phyloP scores from a whole-genome alignment of 2,113 vertebrate species.

The Gnathonemus echidnorhynchus region DNA sequence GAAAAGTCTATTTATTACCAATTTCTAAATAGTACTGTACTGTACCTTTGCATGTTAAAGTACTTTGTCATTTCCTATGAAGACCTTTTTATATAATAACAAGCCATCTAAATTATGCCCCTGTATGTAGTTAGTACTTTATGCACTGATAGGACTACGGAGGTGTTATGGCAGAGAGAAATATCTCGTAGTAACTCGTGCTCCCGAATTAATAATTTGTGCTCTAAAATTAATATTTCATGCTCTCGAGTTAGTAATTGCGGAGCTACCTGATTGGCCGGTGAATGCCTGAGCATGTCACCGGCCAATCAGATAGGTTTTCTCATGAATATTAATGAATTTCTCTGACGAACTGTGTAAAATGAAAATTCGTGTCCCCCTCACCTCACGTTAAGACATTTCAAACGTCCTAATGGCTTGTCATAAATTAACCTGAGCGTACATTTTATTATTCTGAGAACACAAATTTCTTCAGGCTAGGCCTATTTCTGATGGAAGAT shows the following conservation, averaged over 20 bases:
- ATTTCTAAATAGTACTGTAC: neutral
- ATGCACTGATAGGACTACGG: too few relatives aligned
- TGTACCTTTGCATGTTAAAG: neutral
- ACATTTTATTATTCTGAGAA: constrained; percentile 14
- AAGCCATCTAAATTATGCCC: too few relatives aligned
- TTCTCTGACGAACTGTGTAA: too few relatives aligned
- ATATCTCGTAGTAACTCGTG: neutral
- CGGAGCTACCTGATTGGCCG: neutral
- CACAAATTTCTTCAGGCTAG: neutral
- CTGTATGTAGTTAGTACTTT: too few relatives aligned
- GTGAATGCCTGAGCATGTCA: neutral
- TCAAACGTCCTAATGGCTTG: neutral
- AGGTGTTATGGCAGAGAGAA: neutral
- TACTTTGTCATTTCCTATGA: neutral
- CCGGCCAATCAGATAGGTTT: too few relatives aligned
- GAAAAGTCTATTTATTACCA: neutral
- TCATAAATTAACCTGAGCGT: constrained; percentile 30
- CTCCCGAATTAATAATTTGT: neutral
- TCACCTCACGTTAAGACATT: too few relatives aligned
- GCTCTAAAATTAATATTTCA: neutral
- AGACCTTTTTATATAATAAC: too few relatives aligned
- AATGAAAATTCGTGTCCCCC: too few relatives aligned
- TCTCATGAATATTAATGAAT: too few relatives aligned
- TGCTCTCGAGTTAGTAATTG: neutral
- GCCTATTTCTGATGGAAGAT: neutral